phyloP scores from a whole-genome alignment of 2,888 invertebrate species.

The Ecdyonurus torrentis region DNA sequence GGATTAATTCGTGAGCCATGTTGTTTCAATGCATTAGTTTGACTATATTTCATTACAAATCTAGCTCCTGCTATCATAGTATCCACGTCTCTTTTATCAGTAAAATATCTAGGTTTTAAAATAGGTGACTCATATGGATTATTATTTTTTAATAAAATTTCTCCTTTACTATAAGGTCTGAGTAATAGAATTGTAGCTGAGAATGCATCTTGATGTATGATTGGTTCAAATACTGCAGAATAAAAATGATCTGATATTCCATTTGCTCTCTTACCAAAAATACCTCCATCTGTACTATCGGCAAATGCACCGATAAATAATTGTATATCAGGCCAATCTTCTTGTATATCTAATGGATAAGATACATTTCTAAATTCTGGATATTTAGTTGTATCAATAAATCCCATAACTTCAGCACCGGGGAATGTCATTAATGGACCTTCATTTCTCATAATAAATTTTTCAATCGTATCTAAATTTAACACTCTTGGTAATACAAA shows the following conservation, averaged over 20 bases:
- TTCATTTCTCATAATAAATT: constrained; percentile 38
- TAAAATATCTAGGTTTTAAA: constrained; percentile 48
- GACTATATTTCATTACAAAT: constrained; percentile 16
- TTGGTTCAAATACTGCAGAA: constrained; percentile 49
- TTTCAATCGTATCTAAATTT: constrained; percentile 38
- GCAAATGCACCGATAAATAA: constrained; percentile 56
- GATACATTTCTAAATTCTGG: neutral
- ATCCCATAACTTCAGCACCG: constrained; percentile 18
- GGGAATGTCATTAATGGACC: constrained; percentile 62
- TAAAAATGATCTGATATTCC: constrained; percentile 49
- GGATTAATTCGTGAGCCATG: constrained; percentile 17
- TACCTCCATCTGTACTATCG: constrained; percentile 61
- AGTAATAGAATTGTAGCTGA: constrained; percentile 50
- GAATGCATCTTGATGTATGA: constrained; percentile 49
- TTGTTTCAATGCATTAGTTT: constrained; percentile 17
- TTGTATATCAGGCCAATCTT: constrained; percentile 67
- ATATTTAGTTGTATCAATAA: neutral
- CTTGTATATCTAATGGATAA: constrained; percentile 14
- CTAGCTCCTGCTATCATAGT: constrained; percentile 2
- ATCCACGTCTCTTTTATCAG: constrained; percentile 8
- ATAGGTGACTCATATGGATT: constrained; percentile 56
- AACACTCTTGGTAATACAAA: constrained; percentile 50
- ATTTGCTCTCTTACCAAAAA: constrained; percentile 50
- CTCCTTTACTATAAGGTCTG: constrained; percentile 54
- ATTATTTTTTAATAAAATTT: constrained; percentile 43